Conservation (phyloP, 2,888 invertebrate species). For the Enchytraeus crypticus region DNA sequence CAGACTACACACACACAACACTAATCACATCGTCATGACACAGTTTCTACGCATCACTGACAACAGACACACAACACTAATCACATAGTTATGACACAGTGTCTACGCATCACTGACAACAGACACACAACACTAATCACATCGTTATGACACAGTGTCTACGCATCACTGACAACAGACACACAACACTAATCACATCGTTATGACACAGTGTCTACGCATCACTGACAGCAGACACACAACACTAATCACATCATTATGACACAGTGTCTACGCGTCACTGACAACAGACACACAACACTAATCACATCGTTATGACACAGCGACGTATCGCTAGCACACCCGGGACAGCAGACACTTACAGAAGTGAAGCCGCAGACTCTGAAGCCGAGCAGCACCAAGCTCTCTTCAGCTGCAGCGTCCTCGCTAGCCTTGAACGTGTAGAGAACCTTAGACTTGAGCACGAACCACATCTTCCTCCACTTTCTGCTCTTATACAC, state of each 20-base stretch:
- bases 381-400: slow-evolving; percentile 54
- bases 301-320: background rate
- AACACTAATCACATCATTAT: background rate
- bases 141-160: too few species aligned
- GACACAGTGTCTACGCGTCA: background rate
- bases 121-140: too few species aligned
- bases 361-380: slow-evolving; percentile 40
- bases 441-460: slow-evolving; percentile 52
- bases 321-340: too few species aligned
- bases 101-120: too few species aligned
- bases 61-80: too few species aligned
- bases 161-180: too few species aligned
- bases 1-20: too few species aligned
- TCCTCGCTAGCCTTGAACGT: slow-evolving; percentile 54
- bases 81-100: too few species aligned
- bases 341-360: slow-evolving; percentile 14
- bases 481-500: slow-evolving; percentile 47
- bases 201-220: too few species aligned
- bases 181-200: too few species aligned
- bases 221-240: background rate
- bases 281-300: background rate
- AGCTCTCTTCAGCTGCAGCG: slow-evolving; percentile 52
- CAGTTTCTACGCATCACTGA: too few species aligned
- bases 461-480: slow-evolving; percentile 56
- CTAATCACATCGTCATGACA: too few species aligned